Evolutionary conservation across 35 echinoderm and acorn worm species (phyloP).

Genomic region (Heliocidaris tuberculata): DNA sequence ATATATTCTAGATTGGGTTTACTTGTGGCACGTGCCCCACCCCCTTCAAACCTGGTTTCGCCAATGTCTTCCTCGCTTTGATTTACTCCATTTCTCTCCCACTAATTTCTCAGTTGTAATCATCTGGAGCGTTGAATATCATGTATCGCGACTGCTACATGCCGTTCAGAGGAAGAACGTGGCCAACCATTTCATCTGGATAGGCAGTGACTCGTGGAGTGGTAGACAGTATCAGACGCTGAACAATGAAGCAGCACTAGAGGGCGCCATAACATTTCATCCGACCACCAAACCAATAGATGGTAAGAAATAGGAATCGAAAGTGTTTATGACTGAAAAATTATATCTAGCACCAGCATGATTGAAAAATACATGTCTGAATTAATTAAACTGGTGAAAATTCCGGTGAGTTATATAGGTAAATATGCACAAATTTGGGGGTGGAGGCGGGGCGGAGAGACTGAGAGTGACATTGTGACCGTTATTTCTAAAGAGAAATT

Average conservation of each 20-base stretch:
- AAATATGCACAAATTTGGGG: no score
- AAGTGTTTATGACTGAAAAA: neutral
- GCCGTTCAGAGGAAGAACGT: constrained; percentile 57
- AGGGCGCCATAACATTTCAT: constrained; percentile 95
- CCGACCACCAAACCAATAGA: constrained; percentile 72
- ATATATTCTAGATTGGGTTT: no score
- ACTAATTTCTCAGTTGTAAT: constrained; percentile 65
- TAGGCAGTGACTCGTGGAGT: constrained; percentile 87
- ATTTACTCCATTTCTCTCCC: neutral
- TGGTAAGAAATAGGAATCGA: constrained; percentile 56
- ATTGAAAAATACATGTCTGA: neutral
- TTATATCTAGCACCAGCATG: neutral
- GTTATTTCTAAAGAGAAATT: no score
- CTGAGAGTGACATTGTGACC: no score
- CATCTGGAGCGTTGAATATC: constrained; percentile 65
- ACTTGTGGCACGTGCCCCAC: no score
- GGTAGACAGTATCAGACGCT: constrained; percentile 59
- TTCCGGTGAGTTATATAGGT: neutral
- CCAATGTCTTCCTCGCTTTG: neutral
- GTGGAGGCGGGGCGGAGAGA: no score
- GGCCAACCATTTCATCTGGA: constrained; percentile 63
- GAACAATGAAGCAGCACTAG: constrained; percentile 67
- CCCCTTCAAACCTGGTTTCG: no score
- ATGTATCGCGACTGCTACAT: constrained; percentile 50
- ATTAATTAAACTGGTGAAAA: neutral